These are phyloP conservation scores for Lepidurus arcticus DNA, from an alignment of 1,140 invertebrate genomes.

Conservation along the genomic window DNA sequence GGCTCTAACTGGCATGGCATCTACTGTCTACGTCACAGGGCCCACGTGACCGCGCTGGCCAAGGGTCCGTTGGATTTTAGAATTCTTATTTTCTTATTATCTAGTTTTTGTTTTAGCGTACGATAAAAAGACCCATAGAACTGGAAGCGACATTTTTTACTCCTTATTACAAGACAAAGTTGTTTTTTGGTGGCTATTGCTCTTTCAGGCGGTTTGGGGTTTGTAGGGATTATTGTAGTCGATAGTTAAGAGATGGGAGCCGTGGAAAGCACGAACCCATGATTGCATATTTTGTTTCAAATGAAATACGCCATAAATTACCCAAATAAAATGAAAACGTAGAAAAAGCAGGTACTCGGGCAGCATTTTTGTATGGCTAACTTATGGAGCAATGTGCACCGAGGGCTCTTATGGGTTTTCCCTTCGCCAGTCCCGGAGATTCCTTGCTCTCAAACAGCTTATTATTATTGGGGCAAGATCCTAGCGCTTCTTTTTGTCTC, in stretches of 20 bases:
- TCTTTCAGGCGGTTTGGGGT: no score
- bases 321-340: background rate
- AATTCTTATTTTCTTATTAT: no score
- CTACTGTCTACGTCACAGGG: no score
- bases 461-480: background rate
- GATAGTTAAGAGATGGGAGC: background rate
- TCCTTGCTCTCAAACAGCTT: background rate
- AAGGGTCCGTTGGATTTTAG: no score
- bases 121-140: no score
- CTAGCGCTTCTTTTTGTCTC: background rate
- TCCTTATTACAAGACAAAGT: no score
- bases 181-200: no score
- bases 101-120: no score
- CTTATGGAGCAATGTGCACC: background rate
- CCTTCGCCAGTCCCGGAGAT: background rate
- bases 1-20: no score
- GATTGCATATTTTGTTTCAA: background rate
- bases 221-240: background rate
- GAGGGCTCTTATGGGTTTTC: background rate
- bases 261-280: background rate
- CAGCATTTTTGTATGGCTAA: conserved; percentile 2
- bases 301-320: background rate
- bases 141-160: no score
- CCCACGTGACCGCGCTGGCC: no score
- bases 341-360: background rate